Base-by-base conservation (phyloP, 1,140 invertebrate species). In the Procambarus virginalis region DNA sequence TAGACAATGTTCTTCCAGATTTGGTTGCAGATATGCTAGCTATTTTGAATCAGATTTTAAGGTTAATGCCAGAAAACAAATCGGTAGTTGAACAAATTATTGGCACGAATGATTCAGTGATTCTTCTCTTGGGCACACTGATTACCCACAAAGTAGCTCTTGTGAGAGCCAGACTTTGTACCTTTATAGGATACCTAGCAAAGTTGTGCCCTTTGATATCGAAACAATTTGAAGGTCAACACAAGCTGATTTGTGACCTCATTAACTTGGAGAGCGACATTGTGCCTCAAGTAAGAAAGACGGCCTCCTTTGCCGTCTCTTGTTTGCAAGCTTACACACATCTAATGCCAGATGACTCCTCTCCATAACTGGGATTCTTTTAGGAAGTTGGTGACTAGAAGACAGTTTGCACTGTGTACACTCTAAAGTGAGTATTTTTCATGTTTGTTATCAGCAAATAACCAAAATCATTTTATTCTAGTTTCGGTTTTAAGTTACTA, bases 51-150 rank as follows among this genome's bases (percentile, higher is more conserved):
- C 96, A 96, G 17, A 95, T 97, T n/a, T 93, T 97, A 9, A 95
- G 96, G 91, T 95, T 95, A 81, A 93, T 96, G 9, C 96, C 97
- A 0, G 96, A 97, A 93, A 96, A 97, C 93, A 95, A 95, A 0
- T 96, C 96, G 86, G 94, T 97, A 0, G 95, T 97, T 0, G 96
- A 97, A 92, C 95, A 95, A 91, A 95, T 97, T 85, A 93, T 97
- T 0, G 82, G 79, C 14, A 84, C 79, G 68, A 78, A 84, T 84
- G 34, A 81, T 45, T 75, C 91, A 48, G 49, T 91, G 10, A 55
- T 89, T 17, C 80, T 91, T 1, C 82, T 91, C 6, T 68, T 91
- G 20, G 88, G 87, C 34, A 84, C 91, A 64, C 77, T 91, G 14
- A 86, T 91, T 46, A 91, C 91, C 17, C 91, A 89, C 70, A 89